phyloP scores from a whole-genome alignment of 2,888 invertebrate genomes.

The Ecdyonurus torrentis region DNA sequence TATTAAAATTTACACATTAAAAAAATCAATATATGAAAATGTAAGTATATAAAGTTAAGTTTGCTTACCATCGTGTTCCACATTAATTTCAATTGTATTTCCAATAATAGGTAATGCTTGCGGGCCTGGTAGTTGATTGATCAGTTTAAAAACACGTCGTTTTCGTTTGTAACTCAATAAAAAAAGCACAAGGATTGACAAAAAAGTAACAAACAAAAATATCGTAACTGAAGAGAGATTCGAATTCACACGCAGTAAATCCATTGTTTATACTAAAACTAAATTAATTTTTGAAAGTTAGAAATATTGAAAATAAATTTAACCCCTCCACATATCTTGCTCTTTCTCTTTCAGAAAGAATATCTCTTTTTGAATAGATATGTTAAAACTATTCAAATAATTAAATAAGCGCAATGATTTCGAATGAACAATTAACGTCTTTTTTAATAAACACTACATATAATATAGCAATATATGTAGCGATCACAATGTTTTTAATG shows the following conservation, averaged over 20 bases:
- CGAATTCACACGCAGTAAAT: no score
- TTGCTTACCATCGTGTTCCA: constrained; percentile 38
- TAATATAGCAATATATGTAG: no score
- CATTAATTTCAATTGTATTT: constrained; percentile 40
- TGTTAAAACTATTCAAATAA: no score
- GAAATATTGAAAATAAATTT: not conserved
- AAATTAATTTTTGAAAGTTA: not conserved
- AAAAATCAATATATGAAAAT: no score
- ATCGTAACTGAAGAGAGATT: not conserved
- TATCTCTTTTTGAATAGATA: no score
- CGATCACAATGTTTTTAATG: no score
- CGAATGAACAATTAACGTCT: no score
- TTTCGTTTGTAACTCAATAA: constrained; percentile 13
- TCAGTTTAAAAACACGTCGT: constrained; percentile 25
- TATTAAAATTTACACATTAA: not conserved
- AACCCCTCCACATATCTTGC: not conserved
- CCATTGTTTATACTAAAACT: not conserved
- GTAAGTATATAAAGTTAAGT: no score
- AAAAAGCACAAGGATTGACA: not conserved
- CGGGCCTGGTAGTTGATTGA: constrained; percentile 40
- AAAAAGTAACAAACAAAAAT: not conserved
- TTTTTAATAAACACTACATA: no score
- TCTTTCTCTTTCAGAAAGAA: not conserved
- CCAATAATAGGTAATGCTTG: constrained; percentile 39
- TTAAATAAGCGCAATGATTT: no score